phyloP scores from a whole-genome alignment of 2,113 vertebrate species.

The Alethe diademata region DNA sequence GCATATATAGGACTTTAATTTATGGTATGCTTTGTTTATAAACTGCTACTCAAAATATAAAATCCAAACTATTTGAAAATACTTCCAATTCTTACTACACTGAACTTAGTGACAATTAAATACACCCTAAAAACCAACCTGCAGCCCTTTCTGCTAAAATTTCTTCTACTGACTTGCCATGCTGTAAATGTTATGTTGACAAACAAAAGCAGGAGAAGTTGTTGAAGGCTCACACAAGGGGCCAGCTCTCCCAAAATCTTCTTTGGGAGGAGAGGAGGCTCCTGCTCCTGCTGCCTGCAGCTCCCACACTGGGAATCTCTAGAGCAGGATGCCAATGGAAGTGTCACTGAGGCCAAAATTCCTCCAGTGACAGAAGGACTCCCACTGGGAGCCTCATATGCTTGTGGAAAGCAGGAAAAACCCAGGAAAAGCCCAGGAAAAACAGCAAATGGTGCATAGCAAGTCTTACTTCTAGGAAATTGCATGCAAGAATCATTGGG shows the following conservation, averaged over 20 bases:
- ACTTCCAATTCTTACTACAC: not conserved
- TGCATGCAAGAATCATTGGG: not conserved
- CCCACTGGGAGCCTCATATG: not conserved
- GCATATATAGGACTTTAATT: not conserved
- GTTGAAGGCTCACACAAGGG: not conserved
- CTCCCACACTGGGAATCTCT: not conserved
- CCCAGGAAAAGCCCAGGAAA: not conserved
- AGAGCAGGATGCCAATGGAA: not conserved
- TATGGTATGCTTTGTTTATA: not conserved
- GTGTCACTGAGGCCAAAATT: not conserved
- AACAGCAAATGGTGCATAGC: not conserved
- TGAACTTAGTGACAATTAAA: not conserved
- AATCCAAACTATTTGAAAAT: not conserved
- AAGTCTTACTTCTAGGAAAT: not conserved
- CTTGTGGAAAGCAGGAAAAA: not conserved
- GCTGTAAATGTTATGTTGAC: fast-evolving
- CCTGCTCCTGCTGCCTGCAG: not conserved
- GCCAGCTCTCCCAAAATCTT: not conserved
- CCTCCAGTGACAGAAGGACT: not conserved
- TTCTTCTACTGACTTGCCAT: not conserved
- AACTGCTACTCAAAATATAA: not conserved
- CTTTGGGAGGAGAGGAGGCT: not conserved
- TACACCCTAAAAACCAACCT: not conserved
- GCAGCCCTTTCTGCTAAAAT: not conserved
- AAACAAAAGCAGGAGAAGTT: not conserved